phyloP scores from a whole-genome alignment of 2,113 vertebrate species.

The Notothenia rossii region DNA sequence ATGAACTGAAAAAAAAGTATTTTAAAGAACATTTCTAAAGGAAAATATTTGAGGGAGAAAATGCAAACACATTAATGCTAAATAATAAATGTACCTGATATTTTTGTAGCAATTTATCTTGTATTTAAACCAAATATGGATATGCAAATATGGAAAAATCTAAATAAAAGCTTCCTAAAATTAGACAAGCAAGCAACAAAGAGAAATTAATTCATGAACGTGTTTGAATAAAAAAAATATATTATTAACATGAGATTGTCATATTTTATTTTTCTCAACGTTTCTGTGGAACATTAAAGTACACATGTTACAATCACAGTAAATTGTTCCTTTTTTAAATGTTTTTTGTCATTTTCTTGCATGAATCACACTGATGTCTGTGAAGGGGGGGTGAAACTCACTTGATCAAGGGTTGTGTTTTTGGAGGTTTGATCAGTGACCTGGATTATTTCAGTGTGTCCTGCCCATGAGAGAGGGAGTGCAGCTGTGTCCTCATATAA shows the following conservation, averaged over 20 bases:
- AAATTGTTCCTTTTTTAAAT: neutral
- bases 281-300: neutral
- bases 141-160: neutral
- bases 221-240: neutral
- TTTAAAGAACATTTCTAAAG: neutral
- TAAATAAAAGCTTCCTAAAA: neutral
- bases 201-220: neutral
- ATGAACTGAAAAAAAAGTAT: neutral
- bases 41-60: neutral
- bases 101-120: neutral
- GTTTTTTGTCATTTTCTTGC: slow-evolving; percentile 1
- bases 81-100: neutral
- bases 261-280: neutral
- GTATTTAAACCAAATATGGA: neutral
- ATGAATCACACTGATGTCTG: neutral
- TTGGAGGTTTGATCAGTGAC: slow-evolving; percentile 79
- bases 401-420: slow-evolving; percentile 64
- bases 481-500: slow-evolving; percentile 79
- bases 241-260: neutral
- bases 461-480: slow-evolving; percentile 60
- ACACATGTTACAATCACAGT: neutral
- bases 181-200: neutral
- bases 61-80: neutral
- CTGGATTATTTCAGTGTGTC: slow-evolving; percentile 77
- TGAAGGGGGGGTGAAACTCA: slow-evolving; percentile 21